phyloP scores from a whole-genome alignment of 2,797 vertebrate species.

The Xerus rutilus region DNA sequence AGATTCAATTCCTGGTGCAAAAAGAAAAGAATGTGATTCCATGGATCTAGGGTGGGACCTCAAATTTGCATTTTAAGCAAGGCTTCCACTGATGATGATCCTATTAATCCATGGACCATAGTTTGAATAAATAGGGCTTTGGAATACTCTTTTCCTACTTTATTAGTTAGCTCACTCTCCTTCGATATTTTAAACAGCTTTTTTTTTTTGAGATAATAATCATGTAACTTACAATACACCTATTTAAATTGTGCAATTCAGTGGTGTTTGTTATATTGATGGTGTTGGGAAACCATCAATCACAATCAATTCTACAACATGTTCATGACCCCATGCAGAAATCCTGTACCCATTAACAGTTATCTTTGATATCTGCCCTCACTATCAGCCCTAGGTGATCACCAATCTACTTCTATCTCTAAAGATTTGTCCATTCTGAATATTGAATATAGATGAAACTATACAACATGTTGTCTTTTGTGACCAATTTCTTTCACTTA shows the following conservation, averaged over 20 bases:
- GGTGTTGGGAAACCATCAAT: not conserved
- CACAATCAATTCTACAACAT: not conserved
- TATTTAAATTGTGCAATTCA: not conserved
- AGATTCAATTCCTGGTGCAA: too few species aligned
- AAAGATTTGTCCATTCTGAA: not conserved
- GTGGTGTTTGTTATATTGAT: not conserved
- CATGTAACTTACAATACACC: not conserved
- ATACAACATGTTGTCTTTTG: not conserved
- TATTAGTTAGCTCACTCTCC: not conserved
- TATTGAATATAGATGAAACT: not conserved
- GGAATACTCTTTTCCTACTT: not conserved
- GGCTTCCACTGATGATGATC: not conserved
- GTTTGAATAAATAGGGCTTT: not conserved
- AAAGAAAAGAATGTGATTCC: not conserved
- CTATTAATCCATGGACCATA: not conserved
- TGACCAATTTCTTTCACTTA: constrained; percentile 24
- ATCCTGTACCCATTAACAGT: not conserved
- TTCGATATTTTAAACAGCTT: not conserved
- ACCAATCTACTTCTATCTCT: not conserved
- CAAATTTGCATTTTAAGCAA: not conserved
- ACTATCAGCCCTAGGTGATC: not conserved
- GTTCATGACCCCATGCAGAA: not conserved
- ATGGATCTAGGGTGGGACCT: not conserved
- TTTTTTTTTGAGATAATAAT: not conserved
- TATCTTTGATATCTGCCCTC: not conserved